Conservation (phyloP, 2,797 vertebrate genomes). For the Hemibagrus guttatus region DNA sequence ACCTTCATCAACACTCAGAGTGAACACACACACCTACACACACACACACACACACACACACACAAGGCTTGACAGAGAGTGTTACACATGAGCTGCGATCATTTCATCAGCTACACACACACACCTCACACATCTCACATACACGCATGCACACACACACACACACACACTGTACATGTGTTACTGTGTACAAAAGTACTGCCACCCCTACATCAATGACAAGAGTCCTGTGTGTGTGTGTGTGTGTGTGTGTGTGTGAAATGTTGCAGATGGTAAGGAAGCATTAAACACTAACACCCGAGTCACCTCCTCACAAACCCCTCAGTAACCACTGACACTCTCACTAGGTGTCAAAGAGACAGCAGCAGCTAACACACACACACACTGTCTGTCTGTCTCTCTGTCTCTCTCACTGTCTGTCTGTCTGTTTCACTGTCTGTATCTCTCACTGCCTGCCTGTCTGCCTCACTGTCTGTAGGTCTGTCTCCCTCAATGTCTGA, state of each 20-base stretch:
- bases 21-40: neutral
- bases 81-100: neutral
- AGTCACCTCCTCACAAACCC: constrained; percentile 30
- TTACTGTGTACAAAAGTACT: neutral
- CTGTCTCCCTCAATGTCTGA: neutral
- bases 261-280: neutral
- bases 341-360: neutral
- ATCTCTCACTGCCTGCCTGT: too few species aligned
- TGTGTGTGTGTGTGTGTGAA: neutral
- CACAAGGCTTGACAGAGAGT: constrained; percentile 25
- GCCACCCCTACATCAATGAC: neutral
- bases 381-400: too few species aligned
- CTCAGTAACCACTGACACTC: constrained; percentile 40
- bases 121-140: neutral
- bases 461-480: too few species aligned
- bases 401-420: too few species aligned
- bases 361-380: neutral
- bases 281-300: constrained; percentile 55
- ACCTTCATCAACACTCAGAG: constrained; percentile 1
- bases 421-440: too few species aligned
- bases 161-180: constrained; percentile 1
- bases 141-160: neutral
- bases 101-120: constrained; percentile 8
- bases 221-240: neutral
- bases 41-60: neutral